Evolutionary conservation across 2,888 invertebrate genomes (phyloP).

Genomic region (Anoncus sp.): DNA sequence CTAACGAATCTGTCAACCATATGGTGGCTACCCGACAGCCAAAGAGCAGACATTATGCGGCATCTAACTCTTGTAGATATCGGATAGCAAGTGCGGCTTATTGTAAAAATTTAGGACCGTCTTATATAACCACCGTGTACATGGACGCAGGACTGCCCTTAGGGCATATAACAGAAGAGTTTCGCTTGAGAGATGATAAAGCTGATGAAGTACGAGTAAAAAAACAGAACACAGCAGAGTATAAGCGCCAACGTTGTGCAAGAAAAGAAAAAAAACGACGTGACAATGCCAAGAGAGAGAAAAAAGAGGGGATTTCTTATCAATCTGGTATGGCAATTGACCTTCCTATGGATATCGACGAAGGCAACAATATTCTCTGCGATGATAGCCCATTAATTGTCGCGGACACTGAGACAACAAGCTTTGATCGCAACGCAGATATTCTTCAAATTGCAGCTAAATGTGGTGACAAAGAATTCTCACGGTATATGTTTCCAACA

Average conservation of each 20-base stretch:
- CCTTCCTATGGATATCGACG: constrained; percentile 24
- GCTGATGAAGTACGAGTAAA: neutral
- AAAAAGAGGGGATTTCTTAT: constrained; percentile 34
- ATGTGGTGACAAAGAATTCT: constrained; percentile 27
- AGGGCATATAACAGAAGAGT: constrained; percentile 18
- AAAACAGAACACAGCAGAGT: constrained; percentile 10
- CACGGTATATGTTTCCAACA: constrained; percentile 23
- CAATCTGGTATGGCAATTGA: constrained; percentile 23
- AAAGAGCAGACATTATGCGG: constrained; percentile 33
- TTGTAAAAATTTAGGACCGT: constrained; percentile 16
- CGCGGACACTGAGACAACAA: constrained; percentile 35
- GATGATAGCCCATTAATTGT: constrained; percentile 26
- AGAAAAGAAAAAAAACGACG: constrained; percentile 29
- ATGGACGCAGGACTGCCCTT: constrained; percentile 16
- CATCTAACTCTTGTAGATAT: constrained; percentile 33
- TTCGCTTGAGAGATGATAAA: constrained; percentile 25
- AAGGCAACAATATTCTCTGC: constrained; percentile 13
- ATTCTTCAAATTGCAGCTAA: constrained; percentile 35
- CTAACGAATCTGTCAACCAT: constrained; percentile 36
- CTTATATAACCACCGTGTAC: constrained; percentile 22
- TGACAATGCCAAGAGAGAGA: constrained; percentile 7
- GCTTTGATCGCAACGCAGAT: constrained; percentile 17
- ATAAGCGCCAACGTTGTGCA: constrained; percentile 23
- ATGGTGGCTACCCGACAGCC: constrained; percentile 37
- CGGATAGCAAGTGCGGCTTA: constrained; percentile 16